These are phyloP conservation scores for Triplophysa rosa DNA, from an alignment of 2,113 vertebrate genomes.

Conservation along the genomic window DNA sequence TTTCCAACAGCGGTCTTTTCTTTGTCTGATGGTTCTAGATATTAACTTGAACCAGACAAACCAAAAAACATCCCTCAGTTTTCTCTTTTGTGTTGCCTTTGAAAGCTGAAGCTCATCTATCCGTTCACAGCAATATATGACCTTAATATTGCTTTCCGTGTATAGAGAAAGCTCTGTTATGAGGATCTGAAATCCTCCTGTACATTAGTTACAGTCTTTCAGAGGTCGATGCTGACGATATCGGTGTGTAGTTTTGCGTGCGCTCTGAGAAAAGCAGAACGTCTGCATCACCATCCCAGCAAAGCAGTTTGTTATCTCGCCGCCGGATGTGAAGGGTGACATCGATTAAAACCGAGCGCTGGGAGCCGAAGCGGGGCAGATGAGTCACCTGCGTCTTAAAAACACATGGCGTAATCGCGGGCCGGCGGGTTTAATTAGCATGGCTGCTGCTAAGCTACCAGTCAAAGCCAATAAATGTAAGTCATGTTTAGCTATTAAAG, in stretches of 20 bases:
- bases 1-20: neutral
- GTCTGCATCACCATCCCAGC: conserved; percentile 3
- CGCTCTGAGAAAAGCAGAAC: neutral
- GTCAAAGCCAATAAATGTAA: conserved; percentile 61
- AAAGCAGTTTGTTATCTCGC: conserved; percentile 40
- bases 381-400: conserved; percentile 54
- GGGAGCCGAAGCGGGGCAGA: conserved; percentile 18
- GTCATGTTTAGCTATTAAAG: conserved; percentile 63
- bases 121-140: conserved; percentile 42
- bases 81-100: conserved; percentile 2
- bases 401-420: conserved; percentile 54
- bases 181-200: conserved; percentile 39
- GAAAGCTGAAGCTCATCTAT: conserved; percentile 20
- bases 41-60: conserved; percentile 27
- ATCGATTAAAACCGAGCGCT: conserved; percentile 29
- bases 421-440: conserved; percentile 47
- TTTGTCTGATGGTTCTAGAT: neutral
- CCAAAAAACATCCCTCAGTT: conserved; percentile 10
- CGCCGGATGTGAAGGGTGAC: conserved; percentile 23
- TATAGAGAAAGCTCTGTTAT: conserved; percentile 44
- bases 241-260: conserved; percentile 19
- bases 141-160: conserved; percentile 49
- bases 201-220: conserved; percentile 47
- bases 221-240: conserved; percentile 34
- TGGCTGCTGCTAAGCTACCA: conserved; percentile 49